Conservation (phyloP, 2,113 vertebrate genomes). For the Alligator mississippiensis region DNA sequence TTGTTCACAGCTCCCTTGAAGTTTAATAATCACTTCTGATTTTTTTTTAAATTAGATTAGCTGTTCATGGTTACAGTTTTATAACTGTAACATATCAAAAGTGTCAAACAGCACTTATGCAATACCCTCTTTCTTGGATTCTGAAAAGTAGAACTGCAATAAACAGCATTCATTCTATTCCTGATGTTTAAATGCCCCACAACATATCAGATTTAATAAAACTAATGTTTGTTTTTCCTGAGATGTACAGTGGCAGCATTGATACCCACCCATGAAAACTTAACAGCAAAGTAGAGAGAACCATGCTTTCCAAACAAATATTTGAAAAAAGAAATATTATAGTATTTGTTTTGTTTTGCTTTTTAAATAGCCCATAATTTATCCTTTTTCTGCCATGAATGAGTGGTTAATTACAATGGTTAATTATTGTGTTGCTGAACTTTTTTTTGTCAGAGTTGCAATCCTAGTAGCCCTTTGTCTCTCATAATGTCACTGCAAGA, state of each 20-base stretch:
- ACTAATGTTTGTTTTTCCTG: constrained; percentile 54
- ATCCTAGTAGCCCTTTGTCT: constrained; percentile 69
- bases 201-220: constrained; percentile 52
- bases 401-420: constrained; percentile 63
- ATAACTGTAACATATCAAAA: constrained; percentile 64
- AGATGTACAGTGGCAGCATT: constrained; percentile 18
- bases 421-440: constrained; percentile 59
- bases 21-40: constrained; percentile 80
- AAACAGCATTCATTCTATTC: constrained; percentile 59
- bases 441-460: constrained; percentile 46
- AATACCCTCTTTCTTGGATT: constrained; percentile 48
- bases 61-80: constrained; percentile 67
- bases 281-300: constrained; percentile 37
- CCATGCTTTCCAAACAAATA: constrained; percentile 51
- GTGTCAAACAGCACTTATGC: constrained; percentile 63
- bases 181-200: constrained; percentile 55
- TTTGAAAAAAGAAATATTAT: constrained; percentile 45
- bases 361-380: constrained; percentile 58
- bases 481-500: constrained; percentile 50
- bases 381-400: constrained; percentile 66
- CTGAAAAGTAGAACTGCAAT: constrained; percentile 34
- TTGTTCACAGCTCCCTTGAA: constrained; percentile 82
- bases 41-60: constrained; percentile 70
- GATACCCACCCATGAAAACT: constrained; percentile 48
- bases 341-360: constrained; percentile 20